Evolutionary conservation across 2,888 invertebrate genomes (phyloP).

Genomic region (Lycaena phlaeas): DNA sequence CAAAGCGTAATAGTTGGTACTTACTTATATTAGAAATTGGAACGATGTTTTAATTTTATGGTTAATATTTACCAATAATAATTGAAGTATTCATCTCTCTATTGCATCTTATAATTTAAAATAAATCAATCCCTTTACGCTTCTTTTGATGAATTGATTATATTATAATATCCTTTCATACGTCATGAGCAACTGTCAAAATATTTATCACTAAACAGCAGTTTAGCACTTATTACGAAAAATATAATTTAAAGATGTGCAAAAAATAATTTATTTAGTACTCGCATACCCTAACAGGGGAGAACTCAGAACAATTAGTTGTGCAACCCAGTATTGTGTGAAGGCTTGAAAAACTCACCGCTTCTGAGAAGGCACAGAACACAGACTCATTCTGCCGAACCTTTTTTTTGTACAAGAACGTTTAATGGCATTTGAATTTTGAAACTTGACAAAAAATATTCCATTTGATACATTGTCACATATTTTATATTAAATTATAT

Average conservation of each 20-base stretch:
- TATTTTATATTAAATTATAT: neutral
- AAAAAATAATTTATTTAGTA: conserved; percentile 7
- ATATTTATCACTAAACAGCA: neutral
- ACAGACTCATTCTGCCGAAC: conserved; percentile 33
- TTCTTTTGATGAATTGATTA: too few relatives aligned
- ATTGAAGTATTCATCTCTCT: too few relatives aligned
- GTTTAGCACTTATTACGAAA: neutral
- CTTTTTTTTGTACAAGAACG: conserved; percentile 52
- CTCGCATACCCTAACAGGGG: conserved; percentile 3
- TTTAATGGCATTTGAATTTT: conserved; percentile 37
- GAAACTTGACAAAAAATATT: neutral
- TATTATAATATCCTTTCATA: too few relatives aligned
- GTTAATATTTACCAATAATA: too few relatives aligned
- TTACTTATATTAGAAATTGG: too few relatives aligned
- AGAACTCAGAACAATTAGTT: conserved; percentile 54
- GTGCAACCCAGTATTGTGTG: conserved; percentile 57
- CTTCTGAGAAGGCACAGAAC: conserved; percentile 61
- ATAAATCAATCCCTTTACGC: too few relatives aligned
- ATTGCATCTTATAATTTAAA: too few relatives aligned
- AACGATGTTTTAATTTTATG: too few relatives aligned
- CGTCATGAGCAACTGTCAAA: neutral
- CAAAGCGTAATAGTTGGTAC: too few relatives aligned
- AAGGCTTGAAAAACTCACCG: conserved; percentile 30
- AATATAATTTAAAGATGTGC: neutral
- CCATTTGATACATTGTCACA: neutral